Base-by-base conservation (phyloP, 1,140 invertebrate species). In the Heliconius himera region DNA sequence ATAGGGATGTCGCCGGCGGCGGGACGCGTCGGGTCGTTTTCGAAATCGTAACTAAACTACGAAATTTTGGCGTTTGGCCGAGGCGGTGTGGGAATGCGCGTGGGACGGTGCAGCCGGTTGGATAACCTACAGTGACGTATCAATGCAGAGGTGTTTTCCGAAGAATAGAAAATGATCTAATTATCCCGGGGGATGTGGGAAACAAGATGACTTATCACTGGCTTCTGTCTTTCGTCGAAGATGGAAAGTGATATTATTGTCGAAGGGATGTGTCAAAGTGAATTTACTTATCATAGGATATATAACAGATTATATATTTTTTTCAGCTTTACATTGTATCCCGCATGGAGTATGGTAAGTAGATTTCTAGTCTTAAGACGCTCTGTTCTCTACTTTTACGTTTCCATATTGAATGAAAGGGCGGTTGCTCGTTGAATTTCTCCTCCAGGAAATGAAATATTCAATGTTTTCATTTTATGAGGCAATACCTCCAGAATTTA, bases 31-130 rank as follows among this genome's bases (percentile, higher is more conserved):
- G 93, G 93, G 89, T 94, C 93, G 93, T 94, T 94, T 93, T 94
- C 93, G 93, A 91, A 93, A 93, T 94, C 91, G 93, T 93, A 93
- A 93, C 93, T 93, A 94, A 93, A 94, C 91, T 94, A 93, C 90
- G 91, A 90, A 93, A 93, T 88, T 84, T 94, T 94, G 93, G 93
- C 93, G 80, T 73, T 54, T 66, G 73, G 89, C 92, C 92, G 90
- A 90, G 91, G 90, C 88, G 90, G 87, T 85, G 79, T 85, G 88
- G 91, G 93, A 90, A 93, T 93, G 81, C 81, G 93, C 85, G 93
- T 94, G 89, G 93, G 93, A 78, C 54, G 88, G 46, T 91, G 90
- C 91, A 90, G 84, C 84, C 88, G 84, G 87, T 92, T 92, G 90
- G 88, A 90, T 91, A 92, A 92, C 86, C 70, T 77, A 86, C 82